Evolutionary conservation across 1,140 invertebrate species (phyloP).

Genomic region (Oryctes rhinoceros): DNA sequence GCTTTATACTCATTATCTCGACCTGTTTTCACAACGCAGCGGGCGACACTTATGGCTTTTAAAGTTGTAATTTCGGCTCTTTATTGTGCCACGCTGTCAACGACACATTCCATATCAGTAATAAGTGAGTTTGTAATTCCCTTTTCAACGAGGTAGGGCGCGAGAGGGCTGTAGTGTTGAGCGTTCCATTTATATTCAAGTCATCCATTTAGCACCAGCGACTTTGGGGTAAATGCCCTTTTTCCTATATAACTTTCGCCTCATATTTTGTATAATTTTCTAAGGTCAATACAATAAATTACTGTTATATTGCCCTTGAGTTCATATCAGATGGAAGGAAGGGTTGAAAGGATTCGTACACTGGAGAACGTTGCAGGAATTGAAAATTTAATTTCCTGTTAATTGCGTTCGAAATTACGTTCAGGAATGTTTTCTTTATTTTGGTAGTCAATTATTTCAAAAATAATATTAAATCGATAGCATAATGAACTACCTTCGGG

Average conservation of each 20-base stretch:
- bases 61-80: constrained; percentile 30
- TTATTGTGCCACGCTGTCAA: constrained; percentile 30
- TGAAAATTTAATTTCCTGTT: too few relatives aligned
- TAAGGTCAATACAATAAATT: not conserved
- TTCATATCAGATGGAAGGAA: constrained; percentile 5
- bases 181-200: constrained; percentile 28
- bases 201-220: constrained; percentile 24
- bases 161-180: constrained; percentile 18
- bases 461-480: too few relatives aligned
- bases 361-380: not conserved
- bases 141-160: constrained; percentile 1
- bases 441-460: too few relatives aligned
- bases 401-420: too few relatives aligned
- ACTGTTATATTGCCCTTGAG: not conserved
- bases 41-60: constrained; percentile 20
- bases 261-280: constrained; percentile 2
- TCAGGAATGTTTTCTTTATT: too few relatives aligned
- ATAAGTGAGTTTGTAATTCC: constrained; percentile 36
- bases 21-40: constrained; percentile 3
- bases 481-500: not conserved
- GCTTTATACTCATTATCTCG: constrained; percentile 6
- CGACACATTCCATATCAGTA: constrained; percentile 31
- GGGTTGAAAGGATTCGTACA: not conserved
- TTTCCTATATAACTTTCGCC: constrained; percentile 27
- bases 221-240: constrained; percentile 27